Percentiles rank a stretch among this genome's conserved stretches.
Conservation (phyloP, 2,888 invertebrate species). For the Aethes cnicana region DNA sequence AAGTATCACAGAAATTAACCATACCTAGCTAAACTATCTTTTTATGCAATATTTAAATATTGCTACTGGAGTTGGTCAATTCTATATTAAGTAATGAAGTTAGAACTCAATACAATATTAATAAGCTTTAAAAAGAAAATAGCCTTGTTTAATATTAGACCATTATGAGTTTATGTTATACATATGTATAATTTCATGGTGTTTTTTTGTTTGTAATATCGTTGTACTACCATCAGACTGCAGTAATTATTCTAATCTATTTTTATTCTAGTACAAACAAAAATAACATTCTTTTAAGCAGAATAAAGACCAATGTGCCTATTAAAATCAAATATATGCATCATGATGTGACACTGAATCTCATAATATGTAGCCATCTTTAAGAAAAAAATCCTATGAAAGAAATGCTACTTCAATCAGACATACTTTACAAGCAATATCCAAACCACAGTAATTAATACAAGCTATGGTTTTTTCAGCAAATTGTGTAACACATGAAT, state of each 20-base stretch:
- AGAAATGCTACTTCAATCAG: constrained; percentile 8
- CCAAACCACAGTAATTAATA: constrained; percentile 15
- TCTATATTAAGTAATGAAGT: constrained; percentile 41
- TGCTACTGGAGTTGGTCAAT: constrained; percentile 66
- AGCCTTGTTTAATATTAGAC: neutral
- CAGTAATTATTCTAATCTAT: neutral
- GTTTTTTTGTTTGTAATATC: constrained; percentile 4
- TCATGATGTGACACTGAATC: too few species aligned
- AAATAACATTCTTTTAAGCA: too few species aligned
- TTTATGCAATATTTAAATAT: constrained; percentile 59
- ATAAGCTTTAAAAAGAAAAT: constrained; percentile 7
- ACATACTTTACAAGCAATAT: constrained; percentile 9
- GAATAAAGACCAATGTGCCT: too few species aligned
- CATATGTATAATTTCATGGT: neutral
- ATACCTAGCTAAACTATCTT: constrained; percentile 77
- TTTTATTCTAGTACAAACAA: too few species aligned
- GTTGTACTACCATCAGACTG: constrained; percentile 7
- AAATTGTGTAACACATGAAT: constrained; percentile 18
- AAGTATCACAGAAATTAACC: constrained; percentile 82
- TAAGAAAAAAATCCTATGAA: constrained; percentile 16
- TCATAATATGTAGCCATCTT: constrained; percentile 1
- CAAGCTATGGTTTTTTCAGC: constrained; percentile 21
- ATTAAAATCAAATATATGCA: too few species aligned
- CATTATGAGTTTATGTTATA: neutral
- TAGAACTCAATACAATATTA: constrained; percentile 15